These are phyloP conservation scores for Erannis defoliaria DNA, from an alignment of 2,888 invertebrate species.

Conservation along the genomic window DNA sequence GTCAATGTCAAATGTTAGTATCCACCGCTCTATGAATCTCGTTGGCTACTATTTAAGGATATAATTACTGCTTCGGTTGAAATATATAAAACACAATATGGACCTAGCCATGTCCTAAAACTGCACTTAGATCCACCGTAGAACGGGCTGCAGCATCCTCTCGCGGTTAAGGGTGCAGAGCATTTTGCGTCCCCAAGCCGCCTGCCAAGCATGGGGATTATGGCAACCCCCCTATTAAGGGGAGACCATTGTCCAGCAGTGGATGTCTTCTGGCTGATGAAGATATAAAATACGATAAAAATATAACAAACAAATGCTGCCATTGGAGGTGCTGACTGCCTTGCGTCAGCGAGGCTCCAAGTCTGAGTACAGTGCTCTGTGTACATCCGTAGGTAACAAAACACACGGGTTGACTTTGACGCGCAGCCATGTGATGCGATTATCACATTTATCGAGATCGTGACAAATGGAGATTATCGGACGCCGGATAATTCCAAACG, in stretches of 20 bases:
- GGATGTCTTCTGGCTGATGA: too few species aligned
- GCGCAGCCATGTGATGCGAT: conserved; percentile 69
- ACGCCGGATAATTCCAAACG: conserved; percentile 48
- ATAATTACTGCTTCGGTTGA: not conserved
- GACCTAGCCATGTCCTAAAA: too few species aligned
- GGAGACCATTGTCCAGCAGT: too few species aligned
- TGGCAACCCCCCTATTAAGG: too few species aligned
- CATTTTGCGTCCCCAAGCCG: too few species aligned
- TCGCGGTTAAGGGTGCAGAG: too few species aligned
- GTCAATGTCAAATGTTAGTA: conserved; percentile 10
- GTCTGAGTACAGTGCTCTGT: conserved; percentile 24
- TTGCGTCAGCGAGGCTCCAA: conserved; percentile 7
- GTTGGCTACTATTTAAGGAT: not conserved
- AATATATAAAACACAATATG: not conserved
- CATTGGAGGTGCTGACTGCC: not conserved
- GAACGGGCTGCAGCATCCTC: too few species aligned
- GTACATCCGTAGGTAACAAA: conserved; percentile 30
- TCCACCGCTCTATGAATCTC: not conserved
- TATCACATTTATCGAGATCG: conserved; percentile 71
- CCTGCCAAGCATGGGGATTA: too few species aligned
- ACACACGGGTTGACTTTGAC: conserved; percentile 46
- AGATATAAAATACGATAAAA: not conserved
- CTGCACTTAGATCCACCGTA: too few species aligned
- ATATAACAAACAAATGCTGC: not conserved
- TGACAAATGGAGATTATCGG: conserved; percentile 73